Conservation (phyloP, 2,113 vertebrate genomes). For the Xenopus borealis region DNA sequence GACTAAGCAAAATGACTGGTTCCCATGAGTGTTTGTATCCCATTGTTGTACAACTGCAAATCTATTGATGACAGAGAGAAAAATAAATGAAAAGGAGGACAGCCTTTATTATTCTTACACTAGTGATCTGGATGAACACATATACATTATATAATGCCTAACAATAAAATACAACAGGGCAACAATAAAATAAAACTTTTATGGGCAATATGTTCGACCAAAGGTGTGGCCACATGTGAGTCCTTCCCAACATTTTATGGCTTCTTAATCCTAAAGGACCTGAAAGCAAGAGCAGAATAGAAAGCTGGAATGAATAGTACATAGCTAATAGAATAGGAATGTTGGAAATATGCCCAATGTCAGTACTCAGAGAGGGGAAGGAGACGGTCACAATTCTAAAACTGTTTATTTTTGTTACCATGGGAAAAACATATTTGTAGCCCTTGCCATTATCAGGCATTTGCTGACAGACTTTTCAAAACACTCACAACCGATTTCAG, state of each 20-base stretch:
- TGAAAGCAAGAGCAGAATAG: slow-evolving; percentile 24
- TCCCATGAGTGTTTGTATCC: too few species aligned
- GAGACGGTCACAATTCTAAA: slow-evolving; percentile 38
- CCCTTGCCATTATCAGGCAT: slow-evolving; percentile 16
- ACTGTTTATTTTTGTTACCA: slow-evolving; percentile 41
- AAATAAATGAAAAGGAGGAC: too few species aligned
- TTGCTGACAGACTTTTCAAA: slow-evolving; percentile 13
- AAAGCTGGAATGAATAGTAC: slow-evolving; percentile 35
- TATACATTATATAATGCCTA: too few species aligned
- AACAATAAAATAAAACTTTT: not conserved
- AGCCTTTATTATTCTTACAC: too few species aligned
- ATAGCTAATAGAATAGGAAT: slow-evolving; percentile 41
- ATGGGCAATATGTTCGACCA: slow-evolving; percentile 11
- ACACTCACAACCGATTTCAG: slow-evolving; percentile 6
- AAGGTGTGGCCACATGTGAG: slow-evolving; percentile 25
- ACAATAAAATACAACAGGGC: too few species aligned
- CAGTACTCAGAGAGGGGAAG: slow-evolving; percentile 28
- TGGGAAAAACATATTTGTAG: slow-evolving; percentile 37
- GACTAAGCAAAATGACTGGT: too few species aligned
- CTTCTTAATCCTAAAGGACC: slow-evolving; percentile 20
- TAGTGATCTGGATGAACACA: too few species aligned
- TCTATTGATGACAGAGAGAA: too few species aligned
- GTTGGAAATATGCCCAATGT: slow-evolving; percentile 33
- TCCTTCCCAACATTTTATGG: slow-evolving; percentile 32
- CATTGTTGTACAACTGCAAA: too few species aligned